Percentiles rank a stretch among this genome's conserved stretches.
Evolutionary conservation across 2,888 invertebrate genomes (phyloP).

Genomic region (Chaetoderma sp.): DNA sequence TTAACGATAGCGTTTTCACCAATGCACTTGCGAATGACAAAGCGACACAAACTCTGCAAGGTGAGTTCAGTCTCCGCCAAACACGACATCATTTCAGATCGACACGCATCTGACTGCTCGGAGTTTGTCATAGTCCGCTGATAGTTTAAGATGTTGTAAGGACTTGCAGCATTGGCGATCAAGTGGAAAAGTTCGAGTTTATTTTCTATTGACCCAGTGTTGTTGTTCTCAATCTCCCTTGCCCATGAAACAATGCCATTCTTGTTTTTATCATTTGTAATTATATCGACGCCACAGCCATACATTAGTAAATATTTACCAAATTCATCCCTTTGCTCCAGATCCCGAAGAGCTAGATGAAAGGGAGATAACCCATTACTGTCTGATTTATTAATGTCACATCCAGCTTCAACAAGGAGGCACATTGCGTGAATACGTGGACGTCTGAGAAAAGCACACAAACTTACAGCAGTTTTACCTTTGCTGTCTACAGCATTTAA

Average conservation of each 20-base stretch:
- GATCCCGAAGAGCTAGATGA: conserved; percentile 27
- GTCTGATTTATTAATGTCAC: conserved; percentile 30
- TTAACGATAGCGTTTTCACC: not conserved
- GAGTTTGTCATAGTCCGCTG: too few species aligned
- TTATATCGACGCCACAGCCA: conserved; percentile 29
- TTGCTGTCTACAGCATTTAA: conserved; percentile 24
- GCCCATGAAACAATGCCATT: too few species aligned
- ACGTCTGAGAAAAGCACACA: conserved; percentile 29
- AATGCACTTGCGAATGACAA: not conserved
- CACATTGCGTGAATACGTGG: conserved; percentile 29
- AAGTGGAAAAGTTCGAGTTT: too few species aligned
- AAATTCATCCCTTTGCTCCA: conserved; percentile 26
- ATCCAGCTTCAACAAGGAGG: conserved; percentile 32
- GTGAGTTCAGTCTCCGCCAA: not conserved
- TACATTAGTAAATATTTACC: conserved; percentile 34
- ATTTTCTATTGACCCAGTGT: too few species aligned
- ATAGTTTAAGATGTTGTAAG: too few species aligned
- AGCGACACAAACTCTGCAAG: not conserved
- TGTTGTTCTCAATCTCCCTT: too few species aligned
- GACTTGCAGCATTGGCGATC: too few species aligned
- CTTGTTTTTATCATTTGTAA: too few species aligned
- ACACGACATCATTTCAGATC: not conserved
- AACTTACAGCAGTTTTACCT: conserved; percentile 38
- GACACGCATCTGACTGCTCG: not conserved
- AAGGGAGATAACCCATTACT: conserved; percentile 31